Conservation (phyloP, 2,797 vertebrate species). For the Microctenopoma stevenorrisi region DNA sequence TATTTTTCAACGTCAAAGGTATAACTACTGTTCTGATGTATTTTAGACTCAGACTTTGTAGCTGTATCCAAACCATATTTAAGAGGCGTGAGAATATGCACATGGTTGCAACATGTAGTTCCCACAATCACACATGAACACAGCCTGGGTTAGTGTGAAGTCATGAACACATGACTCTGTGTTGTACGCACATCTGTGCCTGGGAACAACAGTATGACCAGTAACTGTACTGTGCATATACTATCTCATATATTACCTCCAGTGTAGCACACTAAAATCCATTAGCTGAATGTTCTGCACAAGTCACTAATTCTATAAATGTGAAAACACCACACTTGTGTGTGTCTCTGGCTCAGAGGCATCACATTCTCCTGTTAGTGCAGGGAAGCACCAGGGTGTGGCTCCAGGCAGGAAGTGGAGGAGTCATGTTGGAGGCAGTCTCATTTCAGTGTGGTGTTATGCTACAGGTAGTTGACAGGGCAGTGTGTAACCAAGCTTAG, state of each 20-base stretch:
- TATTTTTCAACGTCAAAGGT: constrained; percentile 11
- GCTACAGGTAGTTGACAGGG: constrained; percentile 10
- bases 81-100: constrained; percentile 25
- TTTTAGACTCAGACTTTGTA: constrained; percentile 21
- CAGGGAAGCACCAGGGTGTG: constrained; percentile 70
- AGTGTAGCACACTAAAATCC: constrained; percentile 1
- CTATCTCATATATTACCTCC: neutral
- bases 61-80: constrained; percentile 15
- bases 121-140: constrained; percentile 35
- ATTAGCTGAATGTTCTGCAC: constrained; percentile 10
- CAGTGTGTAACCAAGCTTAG: constrained; percentile 25
- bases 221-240: constrained; percentile 15
- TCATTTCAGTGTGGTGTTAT: constrained; percentile 40
- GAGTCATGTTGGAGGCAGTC: constrained; percentile 36
- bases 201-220: constrained; percentile 6
- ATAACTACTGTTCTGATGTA: constrained; percentile 17
- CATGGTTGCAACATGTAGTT: constrained; percentile 43
- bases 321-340: constrained; percentile 21
- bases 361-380: constrained; percentile 72
- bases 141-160: constrained; percentile 30
- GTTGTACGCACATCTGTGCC: constrained; percentile 22
- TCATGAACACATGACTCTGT: too few relatives aligned
- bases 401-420: constrained; percentile 74
- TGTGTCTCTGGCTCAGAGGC: constrained; percentile 59
- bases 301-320: constrained; percentile 21